Evolutionary conservation across 2,113 vertebrate species (phyloP).

Genomic region (Empidonax alnorum): DNA sequence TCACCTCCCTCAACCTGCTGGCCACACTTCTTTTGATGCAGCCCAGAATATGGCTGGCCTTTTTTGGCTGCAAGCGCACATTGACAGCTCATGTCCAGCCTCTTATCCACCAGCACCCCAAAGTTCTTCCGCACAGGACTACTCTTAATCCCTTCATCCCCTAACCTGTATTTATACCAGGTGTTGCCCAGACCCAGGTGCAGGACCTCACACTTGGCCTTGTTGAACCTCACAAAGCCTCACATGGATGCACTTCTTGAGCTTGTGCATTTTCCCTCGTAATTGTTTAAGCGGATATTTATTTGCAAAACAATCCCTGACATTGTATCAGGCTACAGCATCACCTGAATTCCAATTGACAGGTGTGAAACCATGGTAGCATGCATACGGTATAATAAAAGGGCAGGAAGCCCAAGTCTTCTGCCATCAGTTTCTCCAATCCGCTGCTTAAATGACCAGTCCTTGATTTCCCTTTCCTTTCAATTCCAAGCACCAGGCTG

Average conservation of each 20-base stretch:
- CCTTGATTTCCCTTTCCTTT: background rate
- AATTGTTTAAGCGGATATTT: background rate
- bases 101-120: background rate
- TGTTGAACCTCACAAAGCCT: background rate
- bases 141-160: background rate
- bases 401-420: background rate
- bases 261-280: background rate
- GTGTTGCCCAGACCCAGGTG: background rate
- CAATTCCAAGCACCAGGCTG: background rate
- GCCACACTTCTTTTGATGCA: fast-evolving
- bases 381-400: background rate
- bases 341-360: background rate
- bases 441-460: background rate
- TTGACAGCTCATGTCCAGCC: background rate
- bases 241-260: background rate
- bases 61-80: background rate
- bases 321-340: background rate
- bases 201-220: background rate
- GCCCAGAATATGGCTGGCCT: background rate
- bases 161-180: background rate
- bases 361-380: background rate
- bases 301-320: background rate
- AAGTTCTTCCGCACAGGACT: background rate
- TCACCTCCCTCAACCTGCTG: background rate
- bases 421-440: background rate